Conservation (phyloP, 2,113 vertebrate species). For the Actenoides lindsayi region DNA sequence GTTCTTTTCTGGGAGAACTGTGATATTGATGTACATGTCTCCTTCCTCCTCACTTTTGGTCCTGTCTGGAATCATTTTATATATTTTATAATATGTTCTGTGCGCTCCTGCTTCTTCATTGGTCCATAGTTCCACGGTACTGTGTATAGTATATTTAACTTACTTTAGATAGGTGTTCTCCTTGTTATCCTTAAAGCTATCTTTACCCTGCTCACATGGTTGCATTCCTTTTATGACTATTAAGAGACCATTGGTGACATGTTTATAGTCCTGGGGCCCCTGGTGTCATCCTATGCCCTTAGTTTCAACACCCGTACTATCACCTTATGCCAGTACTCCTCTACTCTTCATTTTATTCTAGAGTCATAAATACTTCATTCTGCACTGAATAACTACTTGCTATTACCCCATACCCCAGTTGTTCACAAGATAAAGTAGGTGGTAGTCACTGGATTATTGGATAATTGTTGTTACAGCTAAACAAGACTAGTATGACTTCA, state of each 20-base stretch:
- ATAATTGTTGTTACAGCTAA: neutral
- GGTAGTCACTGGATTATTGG: neutral
- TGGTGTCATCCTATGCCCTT: neutral
- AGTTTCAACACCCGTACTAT: neutral
- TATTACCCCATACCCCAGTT: neutral
- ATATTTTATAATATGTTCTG: neutral
- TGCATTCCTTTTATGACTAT: neutral
- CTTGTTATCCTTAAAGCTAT: neutral
- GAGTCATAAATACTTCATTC: neutral
- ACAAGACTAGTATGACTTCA: neutral
- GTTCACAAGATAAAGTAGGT: neutral
- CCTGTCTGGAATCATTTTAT: neutral
- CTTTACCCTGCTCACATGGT: neutral
- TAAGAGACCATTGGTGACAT: neutral
- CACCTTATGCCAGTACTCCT: neutral
- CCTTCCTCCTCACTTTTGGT: neutral
- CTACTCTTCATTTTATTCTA: neutral
- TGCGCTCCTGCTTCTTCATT: neutral
- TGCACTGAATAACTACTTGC: neutral
- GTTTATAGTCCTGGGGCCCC: neutral
- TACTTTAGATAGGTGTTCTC: rapidly evolving
- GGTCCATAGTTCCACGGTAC: neutral
- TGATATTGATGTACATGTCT: rapidly evolving
- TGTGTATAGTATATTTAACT: neutral
- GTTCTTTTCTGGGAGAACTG: neutral